Evolutionary conservation across 2,888 invertebrate genomes (phyloP), one percentile per base, ranked within the genome.

Genomic region (Pyrgus malvae): DNA sequence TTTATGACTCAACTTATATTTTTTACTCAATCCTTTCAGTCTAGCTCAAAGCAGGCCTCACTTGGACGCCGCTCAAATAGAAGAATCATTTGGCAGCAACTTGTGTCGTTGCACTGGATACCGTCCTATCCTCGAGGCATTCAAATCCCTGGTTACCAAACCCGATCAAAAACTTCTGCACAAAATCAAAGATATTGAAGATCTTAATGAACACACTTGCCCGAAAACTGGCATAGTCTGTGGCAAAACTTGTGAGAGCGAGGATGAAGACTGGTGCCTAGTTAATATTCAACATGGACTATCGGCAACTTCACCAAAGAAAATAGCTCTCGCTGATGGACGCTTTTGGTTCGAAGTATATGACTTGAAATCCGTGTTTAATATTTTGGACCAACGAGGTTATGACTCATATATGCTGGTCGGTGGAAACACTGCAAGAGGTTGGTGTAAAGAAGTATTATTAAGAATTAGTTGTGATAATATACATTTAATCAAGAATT

Each of bases 391-490:
- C 6, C 67, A 25, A 35, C n/a, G 23, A 57, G 85, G 89, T 0
- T 64, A 77, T 9, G 80, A 86, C 48, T 86, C 87, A 9, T 93
- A 92, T 65, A 83, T 92, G 72, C 69, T 94, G 25, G 87, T 93
- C 0, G 93, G 93, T 56, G 94, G 94, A 3, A 93, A 94, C 67
- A 94, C 94, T 2, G 94, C 93, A 1, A 93, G 92, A 80, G 95
- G 95, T 94, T 75, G 56, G 51, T 33, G 14, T 1, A 1, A 16
- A 35, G 4, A 8, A 21, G 21, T 21, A 21, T 3, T 4, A 6
- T 21, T 4, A 4, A 21, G 3, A 6, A 6, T 3, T 6, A 21
- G 21, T 21, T 4, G 6, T 21, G 6, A 21, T 21, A 6, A 21
- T 21, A 6, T n/a, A n/a, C n/a, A n/a, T n/a, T n/a, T n/a, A n/a